These are phyloP conservation scores for Phragmatobia fuliginosa DNA, from an alignment of 2,888 invertebrate species.

Conservation along the genomic window DNA sequence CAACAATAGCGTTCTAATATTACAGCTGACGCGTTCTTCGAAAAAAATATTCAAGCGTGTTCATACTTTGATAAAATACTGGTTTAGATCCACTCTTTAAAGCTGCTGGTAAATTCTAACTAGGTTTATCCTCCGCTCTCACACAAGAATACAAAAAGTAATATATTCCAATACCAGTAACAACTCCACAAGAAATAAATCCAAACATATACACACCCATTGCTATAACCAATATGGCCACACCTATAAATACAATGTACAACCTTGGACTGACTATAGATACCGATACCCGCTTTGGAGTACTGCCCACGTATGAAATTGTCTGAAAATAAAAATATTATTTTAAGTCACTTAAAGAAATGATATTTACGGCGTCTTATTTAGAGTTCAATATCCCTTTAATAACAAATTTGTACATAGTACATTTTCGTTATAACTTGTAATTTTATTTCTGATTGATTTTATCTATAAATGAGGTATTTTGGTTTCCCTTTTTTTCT, in stretches of 20 bases:
- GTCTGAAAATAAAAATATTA: conserved; percentile 62
- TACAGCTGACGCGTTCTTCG: no score
- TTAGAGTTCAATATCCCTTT: background rate
- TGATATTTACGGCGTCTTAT: background rate
- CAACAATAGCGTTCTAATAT: background rate
- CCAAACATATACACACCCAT: conserved; percentile 62
- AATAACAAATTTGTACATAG: background rate
- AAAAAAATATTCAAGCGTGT: no score
- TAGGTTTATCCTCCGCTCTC: conserved; percentile 34
- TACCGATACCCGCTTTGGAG: conserved; percentile 61
- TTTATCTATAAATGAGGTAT: background rate
- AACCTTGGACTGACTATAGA: conserved; percentile 46
- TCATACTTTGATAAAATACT: no score
- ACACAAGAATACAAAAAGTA: conserved; percentile 37
- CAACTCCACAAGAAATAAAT: conserved; percentile 58
- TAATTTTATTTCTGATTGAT: background rate
- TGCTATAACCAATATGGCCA: conserved; percentile 61
- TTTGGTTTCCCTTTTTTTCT: no score
- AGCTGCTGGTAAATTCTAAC: conserved; percentile 2
- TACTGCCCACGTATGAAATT: conserved; percentile 63
- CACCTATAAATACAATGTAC: conserved; percentile 56
- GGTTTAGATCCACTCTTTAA: background rate
- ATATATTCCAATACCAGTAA: conserved; percentile 51
- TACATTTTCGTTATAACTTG: background rate
- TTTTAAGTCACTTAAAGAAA: conserved; percentile 5